phyloP scores from a whole-genome alignment of 1,140 invertebrate genomes.

The Aethina tumida region DNA sequence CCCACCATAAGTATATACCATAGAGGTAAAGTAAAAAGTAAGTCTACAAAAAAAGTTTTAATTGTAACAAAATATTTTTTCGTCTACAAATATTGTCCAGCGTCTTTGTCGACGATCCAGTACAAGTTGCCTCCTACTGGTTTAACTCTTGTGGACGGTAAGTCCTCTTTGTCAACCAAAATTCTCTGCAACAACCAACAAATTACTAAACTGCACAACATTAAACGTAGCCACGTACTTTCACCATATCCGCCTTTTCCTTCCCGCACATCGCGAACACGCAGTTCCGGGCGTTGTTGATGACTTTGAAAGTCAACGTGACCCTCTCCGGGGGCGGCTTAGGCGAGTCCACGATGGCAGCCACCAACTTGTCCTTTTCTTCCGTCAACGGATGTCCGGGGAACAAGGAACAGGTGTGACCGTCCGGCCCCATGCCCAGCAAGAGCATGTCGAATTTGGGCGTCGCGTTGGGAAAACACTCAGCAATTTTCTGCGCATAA shows the following conservation, averaged over 20 bases:
- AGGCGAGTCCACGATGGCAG: slow-evolving; percentile 83
- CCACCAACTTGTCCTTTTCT: slow-evolving; percentile 62
- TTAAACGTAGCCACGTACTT: slow-evolving; percentile 47
- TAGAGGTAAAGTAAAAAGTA: too few relatives aligned
- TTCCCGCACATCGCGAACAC: slow-evolving; percentile 77
- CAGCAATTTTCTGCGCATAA: slow-evolving; percentile 59
- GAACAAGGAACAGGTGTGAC: slow-evolving; percentile 97
- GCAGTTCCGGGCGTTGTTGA: slow-evolving; percentile 78
- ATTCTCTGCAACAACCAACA: slow-evolving; percentile 59
- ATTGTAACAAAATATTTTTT: too few relatives aligned
- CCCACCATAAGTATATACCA: too few relatives aligned
- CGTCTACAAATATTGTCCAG: slow-evolving; percentile 45
- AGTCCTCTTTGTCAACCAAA: slow-evolving; percentile 56
- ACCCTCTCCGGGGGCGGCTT: slow-evolving; percentile 88
- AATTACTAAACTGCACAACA: slow-evolving; percentile 4
- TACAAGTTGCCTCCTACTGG: slow-evolving; percentile 57
- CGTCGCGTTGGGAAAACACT: slow-evolving; percentile 48
- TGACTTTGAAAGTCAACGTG: slow-evolving; percentile 85
- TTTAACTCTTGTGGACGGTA: slow-evolving; percentile 63
- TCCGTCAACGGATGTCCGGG: slow-evolving; percentile 70
- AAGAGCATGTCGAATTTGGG: slow-evolving; percentile 82
- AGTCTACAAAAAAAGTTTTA: too few relatives aligned
- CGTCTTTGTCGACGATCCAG: slow-evolving; percentile 71
- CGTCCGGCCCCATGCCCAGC: slow-evolving; percentile 95
- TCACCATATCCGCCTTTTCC: slow-evolving; percentile 81